These are phyloP conservation scores for Philhelius pedissequus DNA, from an alignment of 2,888 invertebrate species.

Conservation along the genomic window DNA sequence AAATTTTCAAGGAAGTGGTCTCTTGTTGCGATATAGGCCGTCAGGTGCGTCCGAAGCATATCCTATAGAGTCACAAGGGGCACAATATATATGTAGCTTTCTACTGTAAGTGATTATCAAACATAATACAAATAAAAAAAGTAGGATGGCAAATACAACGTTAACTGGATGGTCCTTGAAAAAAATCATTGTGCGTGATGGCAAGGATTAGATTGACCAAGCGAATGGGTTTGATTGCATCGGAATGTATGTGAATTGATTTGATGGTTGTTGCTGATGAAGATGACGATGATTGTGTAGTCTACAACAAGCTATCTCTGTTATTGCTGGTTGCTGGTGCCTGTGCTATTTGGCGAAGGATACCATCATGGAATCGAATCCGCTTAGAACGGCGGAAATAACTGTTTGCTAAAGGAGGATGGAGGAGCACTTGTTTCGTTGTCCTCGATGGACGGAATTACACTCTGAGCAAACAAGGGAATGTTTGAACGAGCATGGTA, in stretches of 20 bases:
- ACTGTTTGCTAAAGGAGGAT: constrained; percentile 27
- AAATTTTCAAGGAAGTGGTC: constrained; percentile 2
- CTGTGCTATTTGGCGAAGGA: constrained; percentile 32
- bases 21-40: background rate
- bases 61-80: background rate
- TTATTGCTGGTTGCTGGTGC: constrained; percentile 11
- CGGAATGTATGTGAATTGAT: constrained; percentile 33
- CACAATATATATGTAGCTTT: background rate
- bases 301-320: constrained; percentile 10
- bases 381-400: background rate
- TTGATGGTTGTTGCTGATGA: constrained; percentile 29
- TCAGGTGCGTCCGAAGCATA: constrained; percentile 1
- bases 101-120: constrained; percentile 3
- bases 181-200: background rate
- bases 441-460: background rate
- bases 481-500: constrained; percentile 26
- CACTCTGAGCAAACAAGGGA: background rate
- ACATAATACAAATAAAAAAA: background rate
- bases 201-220: constrained; percentile 43
- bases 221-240: constrained; percentile 38
- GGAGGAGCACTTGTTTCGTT: background rate
- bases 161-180: background rate
- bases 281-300: constrained; percentile 4
- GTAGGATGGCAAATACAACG: background rate
- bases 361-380: constrained; percentile 35